Evolutionary conservation across 2,888 invertebrate species (phyloP).

Genomic region (Mesorhabditis sp.): DNA sequence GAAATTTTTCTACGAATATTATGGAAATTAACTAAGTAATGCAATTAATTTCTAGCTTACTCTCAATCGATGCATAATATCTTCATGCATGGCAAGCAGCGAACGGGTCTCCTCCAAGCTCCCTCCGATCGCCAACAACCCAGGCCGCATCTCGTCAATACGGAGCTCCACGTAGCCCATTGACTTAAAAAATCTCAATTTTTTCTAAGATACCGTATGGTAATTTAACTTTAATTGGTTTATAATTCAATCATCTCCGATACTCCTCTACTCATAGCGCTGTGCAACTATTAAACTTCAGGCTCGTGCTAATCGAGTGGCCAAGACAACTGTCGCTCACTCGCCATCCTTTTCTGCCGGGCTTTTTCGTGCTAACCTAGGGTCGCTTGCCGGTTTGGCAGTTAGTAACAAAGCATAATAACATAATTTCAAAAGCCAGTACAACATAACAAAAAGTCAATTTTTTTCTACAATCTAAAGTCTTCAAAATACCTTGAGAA

Average conservation of each 20-base stretch:
- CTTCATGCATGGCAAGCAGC: conserved; percentile 76
- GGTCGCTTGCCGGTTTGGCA: too few relatives aligned
- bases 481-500: conserved; percentile 70
- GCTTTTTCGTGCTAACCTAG: too few relatives aligned
- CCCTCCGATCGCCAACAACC: conserved; percentile 75
- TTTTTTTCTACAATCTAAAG: too few relatives aligned
- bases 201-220: neutral
- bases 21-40: neutral
- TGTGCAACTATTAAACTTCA: neutral
- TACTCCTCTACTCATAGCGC: neutral
- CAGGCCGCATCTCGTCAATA: conserved; percentile 79
- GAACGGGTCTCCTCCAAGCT: conserved; percentile 74
- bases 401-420: too few relatives aligned
- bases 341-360: too few relatives aligned
- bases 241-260: neutral
- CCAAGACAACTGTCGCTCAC: too few relatives aligned
- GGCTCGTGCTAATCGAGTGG: too few relatives aligned
- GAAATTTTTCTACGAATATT: neutral
- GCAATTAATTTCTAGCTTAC: conserved; percentile 61
- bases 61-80: conserved; percentile 77
- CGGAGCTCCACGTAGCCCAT: conserved; percentile 78
- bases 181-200: conserved; percentile 65
- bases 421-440: too few relatives aligned
- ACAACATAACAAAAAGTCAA: too few relatives aligned
- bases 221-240: neutral